Conservation (phyloP, 2,888 invertebrate species). For the Phaonia tiefii region DNA sequence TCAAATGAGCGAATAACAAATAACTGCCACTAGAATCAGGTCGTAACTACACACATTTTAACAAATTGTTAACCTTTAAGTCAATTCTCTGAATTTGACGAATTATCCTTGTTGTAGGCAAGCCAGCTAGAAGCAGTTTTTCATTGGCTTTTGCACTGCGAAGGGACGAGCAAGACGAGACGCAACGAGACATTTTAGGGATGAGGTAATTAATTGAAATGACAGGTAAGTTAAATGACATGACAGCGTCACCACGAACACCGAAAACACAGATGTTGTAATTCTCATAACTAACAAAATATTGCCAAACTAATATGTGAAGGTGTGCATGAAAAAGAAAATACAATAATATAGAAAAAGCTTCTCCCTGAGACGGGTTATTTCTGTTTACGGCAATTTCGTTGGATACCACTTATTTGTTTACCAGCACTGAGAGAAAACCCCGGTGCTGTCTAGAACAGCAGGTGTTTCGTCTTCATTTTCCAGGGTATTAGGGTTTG, state of each 20-base stretch:
- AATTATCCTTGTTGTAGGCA: conserved; percentile 8
- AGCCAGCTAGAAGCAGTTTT: not conserved
- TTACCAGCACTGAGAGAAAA: no score
- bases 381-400: no score
- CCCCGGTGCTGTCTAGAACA: conserved; percentile 53
- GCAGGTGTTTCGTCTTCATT: conserved; percentile 43
- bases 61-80: conserved; percentile 38
- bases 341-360: no score
- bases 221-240: conserved; percentile 20
- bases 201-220: conserved; percentile 26
- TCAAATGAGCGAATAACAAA: not conserved
- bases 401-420: no score
- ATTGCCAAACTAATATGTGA: no score
- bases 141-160: no score
- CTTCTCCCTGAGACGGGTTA: no score
- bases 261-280: conserved; percentile 6
- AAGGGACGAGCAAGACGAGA: not conserved
- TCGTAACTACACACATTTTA: not conserved
- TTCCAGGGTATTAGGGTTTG: conserved; percentile 17
- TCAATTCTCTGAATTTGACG: conserved; percentile 19
- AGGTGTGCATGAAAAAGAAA: no score
- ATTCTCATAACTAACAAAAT: not conserved
- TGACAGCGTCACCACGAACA: not conserved
- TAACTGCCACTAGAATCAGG: not conserved
- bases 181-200: not conserved